Evolutionary conservation across 2,797 vertebrate species (phyloP).

Genomic region (Lepidocolaptes lacrymiger): DNA sequence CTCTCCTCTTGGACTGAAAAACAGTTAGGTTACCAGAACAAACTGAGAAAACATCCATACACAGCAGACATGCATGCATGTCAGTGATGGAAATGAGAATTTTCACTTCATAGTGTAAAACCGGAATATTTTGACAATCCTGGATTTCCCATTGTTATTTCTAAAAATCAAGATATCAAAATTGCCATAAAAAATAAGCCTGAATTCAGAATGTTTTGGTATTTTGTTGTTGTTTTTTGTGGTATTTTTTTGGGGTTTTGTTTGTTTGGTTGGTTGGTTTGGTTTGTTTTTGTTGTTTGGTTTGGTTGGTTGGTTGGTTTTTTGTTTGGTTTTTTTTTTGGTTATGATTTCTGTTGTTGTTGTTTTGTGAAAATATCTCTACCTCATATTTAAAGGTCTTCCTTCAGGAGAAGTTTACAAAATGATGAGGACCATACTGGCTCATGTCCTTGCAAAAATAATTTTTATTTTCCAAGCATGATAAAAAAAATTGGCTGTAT

Average conservation of each 20-base stretch:
- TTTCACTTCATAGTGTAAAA: background rate
- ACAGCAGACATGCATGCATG: background rate
- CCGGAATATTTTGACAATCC: background rate
- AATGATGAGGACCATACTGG: background rate
- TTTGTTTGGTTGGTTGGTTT: no score
- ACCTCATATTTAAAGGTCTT: background rate
- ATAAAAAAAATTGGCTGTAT: constrained; percentile 36
- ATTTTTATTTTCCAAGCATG: background rate
- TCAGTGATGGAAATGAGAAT: background rate
- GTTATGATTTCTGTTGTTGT: background rate
- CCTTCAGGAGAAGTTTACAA: background rate
- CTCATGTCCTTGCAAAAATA: background rate
- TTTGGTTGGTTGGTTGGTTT: no score
- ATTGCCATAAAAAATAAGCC: background rate
- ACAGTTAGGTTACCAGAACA: background rate
- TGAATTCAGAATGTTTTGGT: background rate
- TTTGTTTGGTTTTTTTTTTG: no score
- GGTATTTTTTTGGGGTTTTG: no score
- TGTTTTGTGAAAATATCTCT: background rate
- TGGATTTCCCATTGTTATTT: background rate
- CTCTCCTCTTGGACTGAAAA: background rate
- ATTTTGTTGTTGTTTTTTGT: background rate
- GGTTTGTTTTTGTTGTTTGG: no score
- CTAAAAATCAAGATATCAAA: background rate
- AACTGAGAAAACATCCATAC: background rate